Conservation (phyloP, 2,113 vertebrate species). For the Aepyceros melampus region DNA sequence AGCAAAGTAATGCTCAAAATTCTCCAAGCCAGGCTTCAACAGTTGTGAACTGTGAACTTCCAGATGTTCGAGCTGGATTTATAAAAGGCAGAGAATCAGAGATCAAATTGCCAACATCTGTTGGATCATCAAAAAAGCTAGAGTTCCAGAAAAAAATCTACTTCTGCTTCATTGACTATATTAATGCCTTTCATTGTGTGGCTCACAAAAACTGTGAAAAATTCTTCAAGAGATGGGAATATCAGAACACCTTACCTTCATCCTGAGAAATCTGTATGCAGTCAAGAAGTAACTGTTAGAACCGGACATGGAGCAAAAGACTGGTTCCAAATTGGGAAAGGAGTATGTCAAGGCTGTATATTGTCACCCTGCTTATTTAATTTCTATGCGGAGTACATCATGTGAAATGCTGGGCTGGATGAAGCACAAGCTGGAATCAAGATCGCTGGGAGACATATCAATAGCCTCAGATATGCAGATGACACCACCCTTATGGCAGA, state of each 20-base stretch:
- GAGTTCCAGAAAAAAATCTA: not conserved
- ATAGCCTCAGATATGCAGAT: not conserved
- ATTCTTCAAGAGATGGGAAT: not conserved
- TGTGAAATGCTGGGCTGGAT: not conserved
- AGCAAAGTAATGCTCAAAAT: not conserved
- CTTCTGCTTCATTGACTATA: not conserved
- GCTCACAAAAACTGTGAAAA: not conserved
- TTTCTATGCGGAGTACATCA: not conserved
- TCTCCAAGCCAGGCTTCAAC: not conserved
- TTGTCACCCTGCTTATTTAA: not conserved
- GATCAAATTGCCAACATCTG: not conserved
- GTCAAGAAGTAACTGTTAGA: not conserved
- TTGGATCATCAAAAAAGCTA: not conserved
- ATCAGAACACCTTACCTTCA: not conserved
- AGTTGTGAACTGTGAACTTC: not conserved
- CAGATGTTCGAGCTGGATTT: not conserved
- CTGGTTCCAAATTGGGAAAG: not conserved
- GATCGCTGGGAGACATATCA: rapidly evolving
- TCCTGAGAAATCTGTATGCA: not conserved
- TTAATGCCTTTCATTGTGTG: not conserved
- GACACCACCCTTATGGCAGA: not conserved
- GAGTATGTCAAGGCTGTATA: not conserved
- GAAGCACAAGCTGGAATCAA: not conserved
- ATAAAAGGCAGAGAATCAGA: not conserved
- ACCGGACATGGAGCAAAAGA: not conserved